These are phyloP conservation scores for Latheticus oryzae DNA, from an alignment of 2,888 invertebrate genomes.

Conservation along the genomic window DNA sequence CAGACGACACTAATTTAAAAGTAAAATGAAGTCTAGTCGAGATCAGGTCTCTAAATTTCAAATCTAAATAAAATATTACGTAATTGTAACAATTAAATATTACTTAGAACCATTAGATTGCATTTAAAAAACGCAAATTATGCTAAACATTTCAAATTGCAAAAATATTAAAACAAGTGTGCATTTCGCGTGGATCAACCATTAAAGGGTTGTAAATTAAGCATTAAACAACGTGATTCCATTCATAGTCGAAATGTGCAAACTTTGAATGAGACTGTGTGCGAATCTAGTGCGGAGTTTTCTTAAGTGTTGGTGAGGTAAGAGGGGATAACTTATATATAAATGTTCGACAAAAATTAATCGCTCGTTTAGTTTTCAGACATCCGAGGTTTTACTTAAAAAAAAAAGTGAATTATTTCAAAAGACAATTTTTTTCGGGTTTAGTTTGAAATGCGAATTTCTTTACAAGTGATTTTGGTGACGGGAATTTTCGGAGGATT, in stretches of 20 bases:
- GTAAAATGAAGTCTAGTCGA: constrained; percentile 16
- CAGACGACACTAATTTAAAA: constrained; percentile 21
- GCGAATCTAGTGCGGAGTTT: constrained; percentile 46
- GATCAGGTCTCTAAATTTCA: constrained; percentile 18
- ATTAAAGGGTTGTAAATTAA: too few species aligned
- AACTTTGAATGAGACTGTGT: constrained; percentile 43
- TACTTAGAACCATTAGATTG: too few species aligned
- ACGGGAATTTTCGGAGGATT: constrained; percentile 44
- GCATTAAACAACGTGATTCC: constrained; percentile 46
- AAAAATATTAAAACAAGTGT: background rate
- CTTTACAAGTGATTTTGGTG: constrained; percentile 46
- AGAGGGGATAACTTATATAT: constrained; percentile 49
- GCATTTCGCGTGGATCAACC: too few species aligned
- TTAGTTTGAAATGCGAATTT: constrained; percentile 49
- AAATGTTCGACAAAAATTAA: constrained; percentile 50
- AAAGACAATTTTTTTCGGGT: constrained; percentile 21
- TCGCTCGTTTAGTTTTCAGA: constrained; percentile 44
- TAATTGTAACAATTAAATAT: constrained; percentile 19
- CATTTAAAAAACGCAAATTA: background rate
- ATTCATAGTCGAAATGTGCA: constrained; percentile 45
- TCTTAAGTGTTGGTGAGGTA: constrained; percentile 41
- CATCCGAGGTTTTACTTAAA: constrained; percentile 39
- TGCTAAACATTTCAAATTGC: background rate
- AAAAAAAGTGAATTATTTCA: too few species aligned
- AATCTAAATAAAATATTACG: constrained; percentile 19